phyloP scores from a whole-genome alignment of 2,113 vertebrate species.

The Perca schrenkii region DNA sequence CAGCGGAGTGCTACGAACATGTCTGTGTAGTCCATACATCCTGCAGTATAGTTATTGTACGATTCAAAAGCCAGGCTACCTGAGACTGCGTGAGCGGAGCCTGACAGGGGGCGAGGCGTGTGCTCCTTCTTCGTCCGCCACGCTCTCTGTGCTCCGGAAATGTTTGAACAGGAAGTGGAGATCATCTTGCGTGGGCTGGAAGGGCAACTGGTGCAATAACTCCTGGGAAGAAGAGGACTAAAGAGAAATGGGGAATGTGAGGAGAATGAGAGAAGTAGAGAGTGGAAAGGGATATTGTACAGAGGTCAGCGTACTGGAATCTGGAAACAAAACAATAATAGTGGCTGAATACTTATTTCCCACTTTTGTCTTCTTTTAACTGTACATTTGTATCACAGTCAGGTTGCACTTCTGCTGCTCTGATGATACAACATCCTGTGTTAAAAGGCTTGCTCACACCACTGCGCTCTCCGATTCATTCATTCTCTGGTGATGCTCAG shows the following conservation, averaged over 20 bases:
- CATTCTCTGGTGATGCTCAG: conserved; percentile 32
- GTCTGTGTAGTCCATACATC: background rate
- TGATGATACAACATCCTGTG: conserved; percentile 48
- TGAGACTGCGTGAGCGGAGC: conserved; percentile 93
- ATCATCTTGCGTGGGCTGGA: conserved; percentile 94
- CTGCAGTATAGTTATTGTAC: too few species aligned
- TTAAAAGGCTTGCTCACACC: conserved; percentile 36
- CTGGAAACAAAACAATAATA: background rate
- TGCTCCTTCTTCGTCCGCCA: conserved; percentile 88
- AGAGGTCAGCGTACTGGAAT: background rate
- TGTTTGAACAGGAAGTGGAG: conserved; percentile 96
- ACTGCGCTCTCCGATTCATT: conserved; percentile 36
- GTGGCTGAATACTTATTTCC: background rate
- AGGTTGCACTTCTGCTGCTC: conserved; percentile 23
- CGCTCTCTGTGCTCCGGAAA: conserved; percentile 93
- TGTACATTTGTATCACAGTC: background rate
- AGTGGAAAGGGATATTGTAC: background rate
- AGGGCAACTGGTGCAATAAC: conserved; percentile 94
- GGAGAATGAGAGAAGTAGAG: background rate
- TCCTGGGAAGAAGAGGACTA: conserved; percentile 96
- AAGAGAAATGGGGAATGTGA: background rate
- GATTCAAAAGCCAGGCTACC: conserved; percentile 75
- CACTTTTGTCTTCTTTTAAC: background rate
- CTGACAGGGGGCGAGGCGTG: conserved; percentile 84
- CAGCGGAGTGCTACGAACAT: background rate